These are phyloP conservation scores for Phoxinus phoxinus DNA, from an alignment of 2,113 vertebrate genomes.

Conservation along the genomic window DNA sequence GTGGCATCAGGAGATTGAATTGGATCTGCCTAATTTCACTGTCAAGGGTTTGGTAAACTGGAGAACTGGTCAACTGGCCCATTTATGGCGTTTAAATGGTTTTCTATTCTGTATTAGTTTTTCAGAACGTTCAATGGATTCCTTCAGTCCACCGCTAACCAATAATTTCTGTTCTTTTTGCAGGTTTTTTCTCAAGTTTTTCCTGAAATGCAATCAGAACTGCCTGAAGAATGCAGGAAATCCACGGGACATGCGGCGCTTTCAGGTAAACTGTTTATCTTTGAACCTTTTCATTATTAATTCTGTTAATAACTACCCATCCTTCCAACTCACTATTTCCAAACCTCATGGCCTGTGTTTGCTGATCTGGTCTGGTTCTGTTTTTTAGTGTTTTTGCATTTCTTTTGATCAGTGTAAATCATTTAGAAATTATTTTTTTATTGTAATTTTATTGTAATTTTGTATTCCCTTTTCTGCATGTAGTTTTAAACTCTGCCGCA, in stretches of 20 bases:
- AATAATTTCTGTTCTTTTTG: slow-evolving; percentile 50
- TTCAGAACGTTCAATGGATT: slow-evolving; percentile 25
- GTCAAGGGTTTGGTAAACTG: background rate
- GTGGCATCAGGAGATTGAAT: background rate
- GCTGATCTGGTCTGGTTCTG: background rate
- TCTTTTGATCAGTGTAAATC: background rate
- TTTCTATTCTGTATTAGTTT: background rate
- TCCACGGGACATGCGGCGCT: slow-evolving; percentile 97
- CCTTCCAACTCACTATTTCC: slow-evolving; percentile 14
- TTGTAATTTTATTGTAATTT: too few species aligned
- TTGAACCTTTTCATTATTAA: background rate
- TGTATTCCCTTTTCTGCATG: background rate
- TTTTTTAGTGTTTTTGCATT: background rate
- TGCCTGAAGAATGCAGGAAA: slow-evolving; percentile 99
- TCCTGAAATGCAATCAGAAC: slow-evolving; percentile 99
- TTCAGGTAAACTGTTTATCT: slow-evolving; percentile 83
- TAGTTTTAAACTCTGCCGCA: slow-evolving; percentile 1
- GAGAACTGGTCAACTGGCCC: background rate
- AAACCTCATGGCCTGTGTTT: background rate
- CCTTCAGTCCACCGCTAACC: slow-evolving; percentile 52
- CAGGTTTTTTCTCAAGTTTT: slow-evolving; percentile 99
- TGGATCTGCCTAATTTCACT: background rate
- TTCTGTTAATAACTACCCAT: background rate
- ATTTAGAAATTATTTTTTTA: background rate
- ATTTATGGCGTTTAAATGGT: background rate